A percentile compares a stretch with the other conserved stretches of the same genome.
Conservation (phyloP, 2,113 vertebrate genomes). For the Fregetta grallaria region DNA sequence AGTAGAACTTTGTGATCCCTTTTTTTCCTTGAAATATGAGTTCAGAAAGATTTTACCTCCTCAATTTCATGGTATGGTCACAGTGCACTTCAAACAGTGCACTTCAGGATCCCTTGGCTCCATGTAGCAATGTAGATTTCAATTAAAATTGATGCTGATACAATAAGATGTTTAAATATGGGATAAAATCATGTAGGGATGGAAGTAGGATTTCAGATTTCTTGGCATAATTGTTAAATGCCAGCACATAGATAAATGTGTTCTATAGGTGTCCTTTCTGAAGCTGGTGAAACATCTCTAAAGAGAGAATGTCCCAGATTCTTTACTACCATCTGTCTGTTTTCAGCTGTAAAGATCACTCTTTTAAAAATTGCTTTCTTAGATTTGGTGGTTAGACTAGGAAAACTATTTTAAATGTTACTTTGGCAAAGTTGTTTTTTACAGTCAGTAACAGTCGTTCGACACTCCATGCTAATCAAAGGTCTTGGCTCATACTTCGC, state of each 20-base stretch:
- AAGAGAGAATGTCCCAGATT: slow-evolving; percentile 69
- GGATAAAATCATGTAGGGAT: background rate
- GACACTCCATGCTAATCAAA: slow-evolving; percentile 59
- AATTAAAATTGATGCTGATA: slow-evolving; percentile 4
- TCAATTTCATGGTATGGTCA: background rate
- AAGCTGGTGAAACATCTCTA: slow-evolving; percentile 59
- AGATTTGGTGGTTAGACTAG: slow-evolving; percentile 43
- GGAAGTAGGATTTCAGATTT: slow-evolving; percentile 40
- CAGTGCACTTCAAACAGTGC: background rate
- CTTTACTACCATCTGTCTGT: slow-evolving; percentile 72
- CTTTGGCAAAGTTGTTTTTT: slow-evolving; percentile 33
- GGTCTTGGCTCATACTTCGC: slow-evolving; percentile 58
- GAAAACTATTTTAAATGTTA: slow-evolving; percentile 61
- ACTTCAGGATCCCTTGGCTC: background rate
- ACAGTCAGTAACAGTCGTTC: slow-evolving; percentile 45
- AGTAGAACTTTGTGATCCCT: background rate
- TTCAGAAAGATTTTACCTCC: background rate
- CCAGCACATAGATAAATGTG: slow-evolving; percentile 50
- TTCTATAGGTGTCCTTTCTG: slow-evolving; percentile 67
- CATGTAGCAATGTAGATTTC: background rate
- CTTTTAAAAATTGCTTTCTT: slow-evolving; percentile 58
- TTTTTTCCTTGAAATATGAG: background rate
- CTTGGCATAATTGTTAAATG: slow-evolving; percentile 66
- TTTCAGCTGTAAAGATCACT: slow-evolving; percentile 65
- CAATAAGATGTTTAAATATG: slow-evolving; percentile 1